Evolutionary conservation across 2,888 invertebrate species (phyloP), one percentile per base, ranked within the genome.

Genomic region (Hypselothyrea guttata): DNA sequence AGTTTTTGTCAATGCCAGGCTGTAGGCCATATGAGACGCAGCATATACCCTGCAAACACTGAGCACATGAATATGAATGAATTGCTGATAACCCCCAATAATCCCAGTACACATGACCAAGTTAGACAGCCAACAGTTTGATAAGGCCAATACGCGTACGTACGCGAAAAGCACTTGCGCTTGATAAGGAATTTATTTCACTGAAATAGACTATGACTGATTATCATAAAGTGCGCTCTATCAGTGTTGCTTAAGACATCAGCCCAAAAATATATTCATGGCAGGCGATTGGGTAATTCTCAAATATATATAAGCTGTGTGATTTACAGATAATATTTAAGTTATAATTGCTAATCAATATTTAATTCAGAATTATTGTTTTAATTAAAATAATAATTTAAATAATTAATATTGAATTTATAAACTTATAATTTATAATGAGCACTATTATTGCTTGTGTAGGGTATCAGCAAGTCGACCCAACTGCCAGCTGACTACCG

Each of bases 171-270:
- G 15, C 9, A 22, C n/a, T n/a, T n/a, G n/a, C 22, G 22, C 18
- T 12, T 13, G 71, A 71, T 71, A 69, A 69, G 56, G 12, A 38
- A 47, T 44, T 51, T 15, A 12, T 34, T 56, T 53, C 22, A 49
- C 12, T 46, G 40, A 47, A 46, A 68, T 47, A 45, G 58, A 58
- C 22, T 51, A 30, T 15, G 15, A 37, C 34, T 46, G 71, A 71
- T 69, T 52, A 56, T 11, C 49, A 60, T 42, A 60, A 60, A 61
- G 47, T 33, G 18, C 60, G 31, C 15, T 34, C 33, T 48, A 13
- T 55, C 41, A 37, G 40, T 48, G 13, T 54, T 15, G 31, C 27
- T 59, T 18, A 13, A 48, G 40, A 27, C 58, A 58, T 65, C 58
- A 44, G n/a, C n/a, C 15, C 15, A 22, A 18, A 65, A 51, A 30